phyloP scores from a whole-genome alignment of 2,888 invertebrate species.

The Gymnoscelis rufifasciata region DNA sequence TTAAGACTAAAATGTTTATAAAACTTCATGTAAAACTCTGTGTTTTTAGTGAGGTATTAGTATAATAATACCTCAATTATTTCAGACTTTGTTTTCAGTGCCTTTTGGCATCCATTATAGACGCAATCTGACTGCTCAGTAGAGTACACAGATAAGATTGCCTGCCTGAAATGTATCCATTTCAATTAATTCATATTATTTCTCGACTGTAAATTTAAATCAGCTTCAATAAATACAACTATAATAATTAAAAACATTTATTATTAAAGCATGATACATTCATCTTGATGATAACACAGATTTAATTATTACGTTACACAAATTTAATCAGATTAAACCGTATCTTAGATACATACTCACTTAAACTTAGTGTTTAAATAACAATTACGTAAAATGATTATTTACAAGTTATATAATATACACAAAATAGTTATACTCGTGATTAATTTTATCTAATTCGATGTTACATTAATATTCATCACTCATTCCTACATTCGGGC shows the following conservation, averaged over 20 bases:
- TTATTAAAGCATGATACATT: constrained; percentile 24
- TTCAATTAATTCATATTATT: no score
- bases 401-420: constrained; percentile 6
- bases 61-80: no score
- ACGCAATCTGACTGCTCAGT: no score
- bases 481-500: constrained; percentile 45
- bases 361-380: constrained; percentile 21
- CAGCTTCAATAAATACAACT: no score
- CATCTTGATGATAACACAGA: not conserved
- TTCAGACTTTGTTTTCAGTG: no score
- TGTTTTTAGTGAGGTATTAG: no score
- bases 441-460: constrained; percentile 21
- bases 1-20: no score
- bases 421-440: not conserved
- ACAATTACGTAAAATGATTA: constrained; percentile 12
- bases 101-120: no score
- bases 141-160: no score
- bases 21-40: no score
- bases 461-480: constrained; percentile 23
- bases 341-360: constrained; percentile 25
- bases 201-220: no score
- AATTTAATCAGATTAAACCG: constrained; percentile 2
- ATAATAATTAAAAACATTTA: constrained; percentile 23
- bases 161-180: no score
- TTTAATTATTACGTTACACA: not conserved